Conservation (phyloP, 92 coral and sea anemone species). For the Scolanthus callimorphus region DNA sequence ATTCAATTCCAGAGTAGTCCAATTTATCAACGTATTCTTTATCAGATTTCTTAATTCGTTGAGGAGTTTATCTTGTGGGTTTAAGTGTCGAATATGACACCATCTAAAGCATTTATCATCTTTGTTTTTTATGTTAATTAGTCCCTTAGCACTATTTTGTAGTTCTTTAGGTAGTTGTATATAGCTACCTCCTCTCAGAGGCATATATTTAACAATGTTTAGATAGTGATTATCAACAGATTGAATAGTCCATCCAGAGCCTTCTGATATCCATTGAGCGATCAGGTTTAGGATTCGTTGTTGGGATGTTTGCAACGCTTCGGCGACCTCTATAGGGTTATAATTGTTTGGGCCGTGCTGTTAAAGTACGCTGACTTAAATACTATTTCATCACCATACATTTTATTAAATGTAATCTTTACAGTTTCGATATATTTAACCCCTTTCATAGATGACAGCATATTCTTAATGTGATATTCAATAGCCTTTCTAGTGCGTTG, state of each 20-base stretch:
- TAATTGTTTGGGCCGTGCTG: neutral
- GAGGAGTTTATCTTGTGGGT: conserved; percentile 24
- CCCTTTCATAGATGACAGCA: neutral
- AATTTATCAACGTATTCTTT: neutral
- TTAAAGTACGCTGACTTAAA: neutral
- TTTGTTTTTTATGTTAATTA: conserved; percentile 18
- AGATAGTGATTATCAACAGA: conserved; percentile 9
- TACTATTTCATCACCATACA: neutral
- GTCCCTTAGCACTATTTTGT: too few relatives aligned
- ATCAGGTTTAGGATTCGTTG: conserved; percentile 5
- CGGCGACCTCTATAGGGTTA: neutral
- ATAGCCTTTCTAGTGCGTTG: neutral
- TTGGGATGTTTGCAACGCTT: neutral
- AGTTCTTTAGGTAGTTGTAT: too few relatives aligned
- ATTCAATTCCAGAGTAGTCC: conserved; percentile 14
- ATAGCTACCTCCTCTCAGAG: too few relatives aligned
- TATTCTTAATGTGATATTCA: neutral
- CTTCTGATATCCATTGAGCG: conserved; percentile 17
- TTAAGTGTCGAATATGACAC: conserved; percentile 24
- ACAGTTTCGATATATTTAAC: neutral
- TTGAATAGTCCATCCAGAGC: conserved; percentile 18
- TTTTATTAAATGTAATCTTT: neutral
- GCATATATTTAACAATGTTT: conserved; percentile 6
- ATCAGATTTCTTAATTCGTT: conserved; percentile 11
- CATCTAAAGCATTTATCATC: conserved; percentile 35